phyloP scores from a whole-genome alignment of 35 echinoderm and acorn worm species.

The Anneissia japonica region DNA sequence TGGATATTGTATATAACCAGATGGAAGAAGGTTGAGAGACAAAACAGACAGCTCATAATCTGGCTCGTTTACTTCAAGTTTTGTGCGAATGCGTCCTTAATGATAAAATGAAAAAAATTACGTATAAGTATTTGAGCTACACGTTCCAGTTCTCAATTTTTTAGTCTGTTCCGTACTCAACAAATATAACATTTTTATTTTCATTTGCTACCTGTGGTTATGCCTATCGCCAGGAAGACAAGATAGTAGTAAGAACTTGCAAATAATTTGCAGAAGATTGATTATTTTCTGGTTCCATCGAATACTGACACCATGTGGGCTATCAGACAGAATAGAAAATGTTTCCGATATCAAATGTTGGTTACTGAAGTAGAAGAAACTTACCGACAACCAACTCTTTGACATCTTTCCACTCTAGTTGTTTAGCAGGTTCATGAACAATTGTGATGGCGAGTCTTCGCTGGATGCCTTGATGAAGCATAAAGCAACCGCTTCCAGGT shows the following conservation, averaged over 20 bases:
- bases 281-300: no score
- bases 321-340: no score
- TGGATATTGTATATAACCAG: constrained; percentile 67
- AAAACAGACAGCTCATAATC: constrained; percentile 84
- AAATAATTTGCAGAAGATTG: background rate
- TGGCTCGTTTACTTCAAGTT: constrained; percentile 85
- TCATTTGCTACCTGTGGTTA: background rate
- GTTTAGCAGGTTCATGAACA: constrained; percentile 75
- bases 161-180: background rate
- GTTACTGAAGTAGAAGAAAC: constrained; percentile 36
- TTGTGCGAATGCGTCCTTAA: constrained; percentile 88
- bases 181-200: background rate
- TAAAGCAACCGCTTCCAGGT: constrained; percentile 78
- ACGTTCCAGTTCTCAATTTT: background rate
- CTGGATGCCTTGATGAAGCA: constrained; percentile 94
- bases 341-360: no score
- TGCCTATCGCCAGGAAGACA: background rate
- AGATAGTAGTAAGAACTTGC: background rate
- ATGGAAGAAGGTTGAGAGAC: constrained; percentile 81
- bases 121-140: no score
- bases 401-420: constrained; percentile 87
- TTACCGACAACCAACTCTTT: constrained; percentile 93
- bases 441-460: constrained; percentile 86
- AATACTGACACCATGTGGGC: no score
- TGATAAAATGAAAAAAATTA: background rate